Evolutionary conservation across 2,113 vertebrate genomes (phyloP), one percentile per base, ranked within the genome.

Genomic region (Origma solitaria): DNA sequence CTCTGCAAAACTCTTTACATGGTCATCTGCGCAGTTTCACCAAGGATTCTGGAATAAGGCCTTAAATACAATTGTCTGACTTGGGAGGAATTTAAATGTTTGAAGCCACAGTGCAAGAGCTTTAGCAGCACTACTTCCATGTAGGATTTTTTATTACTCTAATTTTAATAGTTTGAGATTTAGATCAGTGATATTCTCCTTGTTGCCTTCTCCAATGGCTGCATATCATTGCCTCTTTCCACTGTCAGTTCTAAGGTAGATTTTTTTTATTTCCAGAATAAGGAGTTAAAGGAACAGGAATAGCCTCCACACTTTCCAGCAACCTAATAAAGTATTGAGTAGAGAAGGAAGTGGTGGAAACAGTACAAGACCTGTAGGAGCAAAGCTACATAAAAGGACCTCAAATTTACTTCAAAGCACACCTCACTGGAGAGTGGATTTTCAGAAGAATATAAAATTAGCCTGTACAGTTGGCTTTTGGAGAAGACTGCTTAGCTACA

Each of bases 381-480:
- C 61, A 86, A 94, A 94, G 88, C 64, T 75, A 37, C 49, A 68
- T 88, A 84, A 92, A 94, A 95, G 15, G n/a, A 82, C 49, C 50
- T 94, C 62, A 86, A 94, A 94, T 90, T 90, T 93, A 83, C 66
- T 77, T 94, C 69, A 91, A 92, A 95, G 56, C 31, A 79, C 28
- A 53, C 49, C 93, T 86, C 77, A 70, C 27, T 78, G 40, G 68
- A 65, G 60, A 88, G 72, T 88, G 69, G 37, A 73, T 95, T 96
- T 96, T 91, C 60, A 86, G 96, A 86, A 86, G 86, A 95, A 94
- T 95, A 72, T 78, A 89, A 96, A 95, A 94, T 95, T 78, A 94
- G 72, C 37, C 65, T 42, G 33, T 95, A 79, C 53, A 35, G 60
- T 33, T 94, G 53, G n/a, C 53, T 94, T 93, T 77, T 94, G 73